Evolutionary conservation across 2,888 invertebrate genomes (phyloP).

Genomic region (Zele albiditarsus): DNA sequence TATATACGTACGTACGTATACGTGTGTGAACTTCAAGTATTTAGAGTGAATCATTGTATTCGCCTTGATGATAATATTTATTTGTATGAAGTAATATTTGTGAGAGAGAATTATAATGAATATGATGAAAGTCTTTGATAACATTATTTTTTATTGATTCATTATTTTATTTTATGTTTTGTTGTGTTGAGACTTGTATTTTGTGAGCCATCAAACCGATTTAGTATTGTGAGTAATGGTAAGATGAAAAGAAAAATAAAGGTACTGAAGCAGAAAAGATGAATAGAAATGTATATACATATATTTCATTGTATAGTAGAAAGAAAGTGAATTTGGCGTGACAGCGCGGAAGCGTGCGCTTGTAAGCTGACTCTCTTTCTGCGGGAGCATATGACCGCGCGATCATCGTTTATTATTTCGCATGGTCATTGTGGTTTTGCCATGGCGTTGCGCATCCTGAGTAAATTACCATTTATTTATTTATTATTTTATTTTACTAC

Average conservation of each 20-base stretch:
- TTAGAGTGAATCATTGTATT: not conserved
- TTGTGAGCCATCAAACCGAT: no score
- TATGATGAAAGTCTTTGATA: not conserved
- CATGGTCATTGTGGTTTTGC: conserved; percentile 49
- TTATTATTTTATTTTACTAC: not conserved
- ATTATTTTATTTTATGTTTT: no score
- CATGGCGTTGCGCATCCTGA: conserved; percentile 45
- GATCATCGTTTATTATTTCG: conserved; percentile 34
- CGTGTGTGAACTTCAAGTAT: not conserved
- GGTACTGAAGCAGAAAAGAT: not conserved
- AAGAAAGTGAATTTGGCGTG: conserved; percentile 38
- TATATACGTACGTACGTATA: not conserved
- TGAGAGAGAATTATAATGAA: not conserved
- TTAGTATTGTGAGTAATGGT: no score
- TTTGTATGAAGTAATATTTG: not conserved
- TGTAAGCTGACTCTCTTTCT: conserved; percentile 38
- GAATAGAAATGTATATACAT: not conserved
- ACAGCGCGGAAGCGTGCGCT: conserved; percentile 38
- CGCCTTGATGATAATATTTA: not conserved
- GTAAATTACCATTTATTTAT: conserved; percentile 44
- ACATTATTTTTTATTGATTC: no score
- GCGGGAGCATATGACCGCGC: conserved; percentile 22
- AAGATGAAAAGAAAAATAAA: not conserved
- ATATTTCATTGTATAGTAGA: not conserved
- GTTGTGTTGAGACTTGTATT: no score